Conservation (phyloP, 2,113 vertebrate species). For the Tenebrosternarchus preto region DNA sequence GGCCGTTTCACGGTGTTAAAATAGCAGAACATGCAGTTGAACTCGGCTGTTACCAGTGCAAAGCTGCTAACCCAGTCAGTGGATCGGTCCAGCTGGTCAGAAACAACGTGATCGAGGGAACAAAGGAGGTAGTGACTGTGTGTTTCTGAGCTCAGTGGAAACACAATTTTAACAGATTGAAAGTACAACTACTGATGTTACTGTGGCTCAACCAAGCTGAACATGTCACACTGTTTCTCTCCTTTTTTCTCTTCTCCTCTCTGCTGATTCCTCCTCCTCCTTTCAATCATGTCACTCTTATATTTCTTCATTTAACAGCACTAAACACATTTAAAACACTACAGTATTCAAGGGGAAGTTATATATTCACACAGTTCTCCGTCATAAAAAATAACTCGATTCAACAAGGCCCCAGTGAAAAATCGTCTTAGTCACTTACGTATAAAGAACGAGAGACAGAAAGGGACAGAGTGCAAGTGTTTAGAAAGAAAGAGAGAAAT, state of each 20-base stretch:
- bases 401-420: background rate
- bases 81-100: background rate
- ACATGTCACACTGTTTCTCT: too few relatives aligned
- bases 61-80: too few relatives aligned
- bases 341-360: too few relatives aligned
- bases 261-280: too few relatives aligned
- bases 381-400: too few relatives aligned
- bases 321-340: too few relatives aligned
- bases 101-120: background rate
- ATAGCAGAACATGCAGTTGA: background rate
- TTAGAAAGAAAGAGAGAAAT: conserved; percentile 10
- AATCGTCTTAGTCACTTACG: background rate
- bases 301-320: too few relatives aligned
- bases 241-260: too few relatives aligned
- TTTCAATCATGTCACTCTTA: too few relatives aligned
- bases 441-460: background rate
- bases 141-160: background rate
- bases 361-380: too few relatives aligned
- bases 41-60: background rate
- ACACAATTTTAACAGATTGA: background rate
- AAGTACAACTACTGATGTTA: background rate
- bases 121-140: background rate
- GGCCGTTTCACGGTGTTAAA: too few relatives aligned
- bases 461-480: background rate
- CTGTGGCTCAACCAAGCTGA: too few relatives aligned